Conservation (phyloP, 2,888 invertebrate genomes). For the Himalopsyche kuldschensis region DNA sequence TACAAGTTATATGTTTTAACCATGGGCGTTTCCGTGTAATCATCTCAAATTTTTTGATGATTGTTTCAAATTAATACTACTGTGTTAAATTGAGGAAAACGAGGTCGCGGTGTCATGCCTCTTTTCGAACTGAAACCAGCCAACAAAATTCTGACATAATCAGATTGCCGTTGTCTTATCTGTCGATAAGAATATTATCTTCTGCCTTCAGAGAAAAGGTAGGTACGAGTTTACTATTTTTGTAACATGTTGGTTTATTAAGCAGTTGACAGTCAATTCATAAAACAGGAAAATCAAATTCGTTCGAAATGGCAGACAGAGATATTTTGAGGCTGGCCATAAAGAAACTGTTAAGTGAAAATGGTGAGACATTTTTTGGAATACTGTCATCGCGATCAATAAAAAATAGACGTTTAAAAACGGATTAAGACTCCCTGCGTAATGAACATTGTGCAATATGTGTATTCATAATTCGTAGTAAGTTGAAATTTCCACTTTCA, state of each 20-base stretch:
- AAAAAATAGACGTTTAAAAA: too few species aligned
- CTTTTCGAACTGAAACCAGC: background rate
- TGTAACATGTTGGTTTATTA: background rate
- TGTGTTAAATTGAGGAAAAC: background rate
- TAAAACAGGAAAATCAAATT: background rate
- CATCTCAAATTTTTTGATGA: background rate
- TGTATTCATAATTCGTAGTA: background rate
- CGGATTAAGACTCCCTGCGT: too few species aligned
- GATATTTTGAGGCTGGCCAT: background rate
- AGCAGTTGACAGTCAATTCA: background rate
- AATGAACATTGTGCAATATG: background rate
- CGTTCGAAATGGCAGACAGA: background rate
- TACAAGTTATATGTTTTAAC: background rate
- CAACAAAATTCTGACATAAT: background rate
- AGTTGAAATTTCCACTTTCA: background rate
- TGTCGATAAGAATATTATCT: background rate
- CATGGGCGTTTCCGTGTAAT: conserved; percentile 1
- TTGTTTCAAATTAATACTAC: background rate
- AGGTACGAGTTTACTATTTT: background rate
- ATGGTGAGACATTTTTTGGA: background rate
- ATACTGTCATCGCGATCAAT: too few species aligned
- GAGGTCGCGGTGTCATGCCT: background rate
- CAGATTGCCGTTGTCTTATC: background rate
- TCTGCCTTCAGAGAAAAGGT: background rate
- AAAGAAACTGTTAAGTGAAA: background rate